A percentile compares a stretch with the other conserved stretches of the same genome.
Evolutionary conservation across 2,797 vertebrate species (phyloP).

Genomic region (Apodemus agrarius): DNA sequence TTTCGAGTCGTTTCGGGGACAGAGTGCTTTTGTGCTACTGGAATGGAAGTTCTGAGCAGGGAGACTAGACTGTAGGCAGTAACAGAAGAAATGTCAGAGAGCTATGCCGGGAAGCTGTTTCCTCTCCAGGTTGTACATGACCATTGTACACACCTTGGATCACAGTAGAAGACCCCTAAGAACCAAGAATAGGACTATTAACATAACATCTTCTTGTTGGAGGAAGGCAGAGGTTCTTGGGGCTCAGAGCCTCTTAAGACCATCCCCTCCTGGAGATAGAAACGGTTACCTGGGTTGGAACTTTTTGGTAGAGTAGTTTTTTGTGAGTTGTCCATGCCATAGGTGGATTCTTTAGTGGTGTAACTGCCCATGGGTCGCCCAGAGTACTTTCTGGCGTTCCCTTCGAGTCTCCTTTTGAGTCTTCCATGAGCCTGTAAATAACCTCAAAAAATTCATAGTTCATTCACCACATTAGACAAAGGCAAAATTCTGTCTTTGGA

Average conservation of each 20-base stretch:
- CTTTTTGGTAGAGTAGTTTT: not conserved
- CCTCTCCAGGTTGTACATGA: not conserved
- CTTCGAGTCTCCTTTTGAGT: not conserved
- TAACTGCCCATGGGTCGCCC: not conserved
- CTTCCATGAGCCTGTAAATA: not conserved
- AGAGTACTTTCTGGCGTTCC: not conserved
- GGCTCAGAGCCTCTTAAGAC: not conserved
- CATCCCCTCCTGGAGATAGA: not conserved
- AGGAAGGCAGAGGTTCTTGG: not conserved
- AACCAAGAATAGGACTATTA: not conserved
- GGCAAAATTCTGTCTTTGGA: not conserved
- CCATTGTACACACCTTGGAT: not conserved
- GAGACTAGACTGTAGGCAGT: not conserved
- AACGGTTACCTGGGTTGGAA: not conserved
- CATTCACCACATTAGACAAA: not conserved
- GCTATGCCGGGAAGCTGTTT: not conserved
- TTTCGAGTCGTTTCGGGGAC: not conserved
- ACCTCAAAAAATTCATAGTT: not conserved
- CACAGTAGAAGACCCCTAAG: not conserved
- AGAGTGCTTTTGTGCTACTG: not conserved
- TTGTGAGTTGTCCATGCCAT: not conserved
- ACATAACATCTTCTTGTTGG: not conserved
- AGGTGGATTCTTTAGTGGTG: not conserved
- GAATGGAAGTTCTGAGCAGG: not conserved
- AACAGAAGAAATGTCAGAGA: not conserved